A percentile compares a stretch with the other conserved stretches of the same genome.
Evolutionary conservation across 2,797 vertebrate genomes (phyloP).

Genomic region (Staurois parvus): DNA sequence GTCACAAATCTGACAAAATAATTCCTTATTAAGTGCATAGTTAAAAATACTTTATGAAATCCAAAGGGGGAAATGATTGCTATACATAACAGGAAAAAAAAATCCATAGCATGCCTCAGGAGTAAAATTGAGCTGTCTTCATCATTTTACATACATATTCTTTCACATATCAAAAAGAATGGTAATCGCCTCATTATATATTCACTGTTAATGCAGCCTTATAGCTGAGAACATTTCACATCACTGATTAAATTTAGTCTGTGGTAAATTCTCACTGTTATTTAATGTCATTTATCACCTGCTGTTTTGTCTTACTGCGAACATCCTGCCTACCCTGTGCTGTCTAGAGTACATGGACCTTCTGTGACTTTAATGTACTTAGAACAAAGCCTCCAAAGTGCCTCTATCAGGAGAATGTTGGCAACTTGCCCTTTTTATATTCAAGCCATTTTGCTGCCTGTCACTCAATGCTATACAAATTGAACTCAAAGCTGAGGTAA

Average conservation of each 20-base stretch:
- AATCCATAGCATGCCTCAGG: slow-evolving; percentile 69
- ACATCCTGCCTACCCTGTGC: slow-evolving; percentile 82
- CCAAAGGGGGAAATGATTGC: neutral
- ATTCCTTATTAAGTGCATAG: neutral
- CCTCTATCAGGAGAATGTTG: slow-evolving; percentile 78
- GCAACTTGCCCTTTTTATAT: slow-evolving; percentile 82
- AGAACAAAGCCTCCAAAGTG: slow-evolving; percentile 84
- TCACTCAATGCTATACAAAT: slow-evolving; percentile 84
- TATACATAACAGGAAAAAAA: neutral
- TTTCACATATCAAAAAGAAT: slow-evolving; percentile 74
- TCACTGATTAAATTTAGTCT: slow-evolving; percentile 82
- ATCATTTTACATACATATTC: slow-evolving; percentile 77
- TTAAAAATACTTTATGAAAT: slow-evolving; percentile 3
- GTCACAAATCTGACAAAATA: slow-evolving; percentile 2
- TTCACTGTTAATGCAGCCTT: slow-evolving; percentile 82
- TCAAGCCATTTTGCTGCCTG: slow-evolving; percentile 85
- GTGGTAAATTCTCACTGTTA: slow-evolving; percentile 85
- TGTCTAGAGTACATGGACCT: slow-evolving; percentile 82
- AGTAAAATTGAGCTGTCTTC: slow-evolving; percentile 77
- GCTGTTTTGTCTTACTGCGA: slow-evolving; percentile 85
- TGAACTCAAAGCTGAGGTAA: slow-evolving; percentile 83
- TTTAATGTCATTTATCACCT: slow-evolving; percentile 87
- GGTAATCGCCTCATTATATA: slow-evolving; percentile 82
- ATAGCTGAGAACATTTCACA: slow-evolving; percentile 80
- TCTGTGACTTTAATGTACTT: slow-evolving; percentile 85